Conservation (phyloP, 2,113 vertebrate species). For the Chaetura pelagica region DNA sequence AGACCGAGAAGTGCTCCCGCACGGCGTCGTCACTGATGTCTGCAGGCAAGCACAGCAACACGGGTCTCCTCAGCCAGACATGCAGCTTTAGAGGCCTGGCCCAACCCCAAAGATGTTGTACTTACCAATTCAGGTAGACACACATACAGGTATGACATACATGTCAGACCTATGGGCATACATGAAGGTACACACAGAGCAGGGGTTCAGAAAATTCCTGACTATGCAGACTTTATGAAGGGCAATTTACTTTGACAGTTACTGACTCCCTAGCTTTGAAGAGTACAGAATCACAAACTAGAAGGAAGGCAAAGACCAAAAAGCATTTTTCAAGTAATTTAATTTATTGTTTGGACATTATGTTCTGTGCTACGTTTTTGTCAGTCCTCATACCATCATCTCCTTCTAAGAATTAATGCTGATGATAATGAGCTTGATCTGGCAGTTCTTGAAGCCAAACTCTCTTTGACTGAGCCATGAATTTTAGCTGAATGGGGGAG, state of each 20-base stretch:
- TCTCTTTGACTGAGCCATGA: not conserved
- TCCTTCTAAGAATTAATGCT: not conserved
- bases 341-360: not conserved
- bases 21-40: slow-evolving; percentile 81
- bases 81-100: not conserved
- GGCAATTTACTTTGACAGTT: not conserved
- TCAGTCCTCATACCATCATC: not conserved
- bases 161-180: too few relatives aligned
- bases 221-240: not conserved
- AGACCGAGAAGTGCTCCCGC: slow-evolving; percentile 85
- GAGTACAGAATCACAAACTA: not conserved
- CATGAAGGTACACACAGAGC: not conserved
- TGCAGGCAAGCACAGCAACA: slow-evolving; percentile 39
- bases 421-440: not conserved
- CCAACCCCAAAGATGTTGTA: not conserved
- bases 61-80: not conserved
- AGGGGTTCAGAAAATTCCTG: not conserved
- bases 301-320: not conserved
- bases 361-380: not conserved
- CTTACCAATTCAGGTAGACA: not conserved
- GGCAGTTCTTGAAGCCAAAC: not conserved
- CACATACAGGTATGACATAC: too few relatives aligned
- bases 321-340: not conserved
- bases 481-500: not conserved
- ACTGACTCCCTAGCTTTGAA: not conserved